Conservation (phyloP, 1,140 invertebrate genomes). For the Diachasma alloeum region DNA sequence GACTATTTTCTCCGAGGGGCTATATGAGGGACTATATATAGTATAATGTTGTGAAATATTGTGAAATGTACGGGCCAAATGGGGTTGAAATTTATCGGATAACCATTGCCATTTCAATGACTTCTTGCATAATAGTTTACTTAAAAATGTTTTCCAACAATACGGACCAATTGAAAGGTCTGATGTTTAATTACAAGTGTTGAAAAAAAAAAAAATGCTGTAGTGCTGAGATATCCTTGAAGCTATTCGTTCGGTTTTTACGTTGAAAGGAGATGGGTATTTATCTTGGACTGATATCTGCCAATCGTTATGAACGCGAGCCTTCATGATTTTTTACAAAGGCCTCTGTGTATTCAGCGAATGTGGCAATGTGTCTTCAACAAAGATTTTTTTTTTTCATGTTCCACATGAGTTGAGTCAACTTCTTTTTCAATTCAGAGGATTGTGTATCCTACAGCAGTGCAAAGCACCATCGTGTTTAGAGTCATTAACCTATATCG, state of each 20-base stretch:
- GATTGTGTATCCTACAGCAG: background rate
- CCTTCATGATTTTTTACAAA: background rate
- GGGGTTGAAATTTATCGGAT: too few species aligned
- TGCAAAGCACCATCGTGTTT: background rate
- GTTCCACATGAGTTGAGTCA: background rate
- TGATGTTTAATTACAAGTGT: too few species aligned
- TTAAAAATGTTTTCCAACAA: too few species aligned
- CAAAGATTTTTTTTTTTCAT: background rate
- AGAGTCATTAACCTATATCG: background rate
- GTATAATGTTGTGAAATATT: too few species aligned
- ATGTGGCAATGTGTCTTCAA: background rate
- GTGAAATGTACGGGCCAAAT: too few species aligned
- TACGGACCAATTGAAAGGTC: too few species aligned
- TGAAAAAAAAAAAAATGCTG: too few species aligned
- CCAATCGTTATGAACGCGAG: background rate
- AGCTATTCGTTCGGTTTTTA: background rate
- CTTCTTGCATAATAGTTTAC: too few species aligned
- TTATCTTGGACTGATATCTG: constrained; percentile 10
- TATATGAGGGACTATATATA: too few species aligned
- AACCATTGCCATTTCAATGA: too few species aligned
- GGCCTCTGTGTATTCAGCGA: background rate
- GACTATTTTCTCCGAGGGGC: too few species aligned
- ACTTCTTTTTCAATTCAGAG: background rate
- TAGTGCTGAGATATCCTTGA: background rate
- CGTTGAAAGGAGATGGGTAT: background rate